phyloP scores from a whole-genome alignment of 2,888 invertebrate species.

The Pseudoips prasinana region DNA sequence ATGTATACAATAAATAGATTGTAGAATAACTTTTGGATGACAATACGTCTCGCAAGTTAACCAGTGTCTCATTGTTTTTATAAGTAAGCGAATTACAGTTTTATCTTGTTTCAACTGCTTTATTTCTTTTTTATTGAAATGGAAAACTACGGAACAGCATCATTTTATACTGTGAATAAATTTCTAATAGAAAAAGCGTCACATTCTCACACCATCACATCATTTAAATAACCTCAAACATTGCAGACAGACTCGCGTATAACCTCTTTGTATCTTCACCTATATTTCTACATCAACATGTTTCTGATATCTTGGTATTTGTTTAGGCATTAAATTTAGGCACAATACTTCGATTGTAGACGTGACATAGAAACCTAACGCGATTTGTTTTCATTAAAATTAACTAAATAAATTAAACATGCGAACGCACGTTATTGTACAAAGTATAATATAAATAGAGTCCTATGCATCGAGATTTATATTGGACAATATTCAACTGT shows the following conservation, averaged over 20 bases:
- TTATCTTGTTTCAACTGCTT: too few relatives aligned
- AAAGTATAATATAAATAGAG: background rate
- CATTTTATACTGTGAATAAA: constrained; percentile 47
- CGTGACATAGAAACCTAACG: background rate
- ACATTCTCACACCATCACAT: constrained; percentile 65
- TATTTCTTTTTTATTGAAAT: constrained; percentile 14
- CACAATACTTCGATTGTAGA: constrained; percentile 23
- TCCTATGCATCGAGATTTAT: background rate
- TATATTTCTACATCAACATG: constrained; percentile 43
- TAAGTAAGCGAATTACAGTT: too few relatives aligned
- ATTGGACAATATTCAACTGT: constrained; percentile 12
- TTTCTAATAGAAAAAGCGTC: constrained; percentile 66
- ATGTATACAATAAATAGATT: too few relatives aligned
- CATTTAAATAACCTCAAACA: constrained; percentile 49
- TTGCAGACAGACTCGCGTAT: constrained; percentile 49
- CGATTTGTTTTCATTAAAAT: background rate
- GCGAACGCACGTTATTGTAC: background rate
- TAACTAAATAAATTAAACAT: constrained; percentile 20
- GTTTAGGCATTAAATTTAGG: constrained; percentile 25
- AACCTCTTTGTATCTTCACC: constrained; percentile 38
- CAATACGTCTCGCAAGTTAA: too few relatives aligned
- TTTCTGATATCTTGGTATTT: constrained; percentile 43
- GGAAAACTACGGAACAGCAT: constrained; percentile 52
- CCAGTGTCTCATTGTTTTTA: too few relatives aligned
- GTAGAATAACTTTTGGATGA: too few relatives aligned